Conservation (phyloP, 2,888 invertebrate genomes). For the Morinoia aosen region DNA sequence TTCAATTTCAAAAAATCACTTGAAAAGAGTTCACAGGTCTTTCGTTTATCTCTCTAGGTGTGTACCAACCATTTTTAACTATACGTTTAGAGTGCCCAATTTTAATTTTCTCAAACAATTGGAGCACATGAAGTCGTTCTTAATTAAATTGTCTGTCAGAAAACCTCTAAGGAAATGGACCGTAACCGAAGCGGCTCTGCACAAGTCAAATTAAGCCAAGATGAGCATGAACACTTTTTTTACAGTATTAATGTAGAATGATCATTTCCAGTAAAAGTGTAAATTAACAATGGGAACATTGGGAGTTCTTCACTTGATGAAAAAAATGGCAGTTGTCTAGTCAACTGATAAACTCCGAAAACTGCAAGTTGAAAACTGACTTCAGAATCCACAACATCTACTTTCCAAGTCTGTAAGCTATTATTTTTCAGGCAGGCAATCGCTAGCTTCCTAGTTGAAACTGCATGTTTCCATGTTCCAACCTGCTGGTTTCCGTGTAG, state of each 20-base stretch:
- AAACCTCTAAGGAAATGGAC: too few species aligned
- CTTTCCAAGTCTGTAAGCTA: not conserved
- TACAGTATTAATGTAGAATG: too few species aligned
- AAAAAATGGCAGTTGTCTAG: not conserved
- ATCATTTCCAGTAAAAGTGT: not conserved
- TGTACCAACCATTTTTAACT: too few species aligned
- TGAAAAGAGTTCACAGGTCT: too few species aligned
- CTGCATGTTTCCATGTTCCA: not conserved
- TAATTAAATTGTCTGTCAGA: too few species aligned
- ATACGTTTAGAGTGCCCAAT: too few species aligned
- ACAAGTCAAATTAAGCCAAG: too few species aligned
- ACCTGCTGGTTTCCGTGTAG: not conserved
- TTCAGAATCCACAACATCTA: not conserved
- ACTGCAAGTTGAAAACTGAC: not conserved
- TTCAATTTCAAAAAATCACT: too few species aligned
- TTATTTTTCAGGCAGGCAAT: not conserved
- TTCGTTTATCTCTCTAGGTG: too few species aligned
- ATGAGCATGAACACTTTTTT: too few species aligned
- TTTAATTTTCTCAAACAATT: too few species aligned
- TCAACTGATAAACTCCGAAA: not conserved
- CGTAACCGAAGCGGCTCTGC: not conserved
- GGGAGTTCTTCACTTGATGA: not conserved
- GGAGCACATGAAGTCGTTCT: too few species aligned
- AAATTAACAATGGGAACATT: not conserved
- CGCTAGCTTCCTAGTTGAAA: not conserved